These are phyloP conservation scores for Axis porcinus DNA, from an alignment of 2,113 vertebrate species.

Conservation along the genomic window DNA sequence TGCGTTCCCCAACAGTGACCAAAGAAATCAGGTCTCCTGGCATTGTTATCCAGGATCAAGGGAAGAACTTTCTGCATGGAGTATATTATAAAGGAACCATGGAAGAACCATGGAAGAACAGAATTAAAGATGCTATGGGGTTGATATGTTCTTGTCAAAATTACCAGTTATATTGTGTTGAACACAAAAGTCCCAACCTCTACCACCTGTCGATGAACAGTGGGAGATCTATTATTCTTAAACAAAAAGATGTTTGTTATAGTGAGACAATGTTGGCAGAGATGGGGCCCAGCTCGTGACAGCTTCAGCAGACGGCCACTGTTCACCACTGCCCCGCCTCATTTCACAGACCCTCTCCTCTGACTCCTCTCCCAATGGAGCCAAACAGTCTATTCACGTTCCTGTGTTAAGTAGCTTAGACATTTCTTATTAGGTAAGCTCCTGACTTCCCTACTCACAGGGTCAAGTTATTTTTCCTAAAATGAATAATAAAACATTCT, in stretches of 20 bases:
- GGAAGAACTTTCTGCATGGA: background rate
- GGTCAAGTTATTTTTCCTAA: background rate
- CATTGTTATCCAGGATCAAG: background rate
- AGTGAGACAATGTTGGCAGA: conserved; percentile 53
- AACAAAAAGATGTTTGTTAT: conserved; percentile 60
- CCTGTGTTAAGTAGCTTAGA: background rate
- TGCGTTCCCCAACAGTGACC: background rate
- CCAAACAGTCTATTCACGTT: background rate
- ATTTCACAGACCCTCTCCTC: background rate
- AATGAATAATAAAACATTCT: background rate
- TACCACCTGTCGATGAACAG: conserved; percentile 30
- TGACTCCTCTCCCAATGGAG: background rate
- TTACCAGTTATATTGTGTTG: background rate
- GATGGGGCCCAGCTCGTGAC: background rate
- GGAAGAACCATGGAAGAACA: background rate
- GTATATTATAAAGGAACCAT: background rate
- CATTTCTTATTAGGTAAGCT: background rate
- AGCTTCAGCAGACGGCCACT: background rate
- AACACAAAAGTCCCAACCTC: conserved; percentile 37
- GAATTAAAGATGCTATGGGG: background rate
- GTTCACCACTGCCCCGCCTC: background rate
- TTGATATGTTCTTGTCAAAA: background rate
- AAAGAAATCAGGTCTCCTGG: background rate
- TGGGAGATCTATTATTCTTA: conserved; percentile 26
- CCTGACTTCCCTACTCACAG: background rate